A percentile compares a stretch with the other conserved stretches of the same genome.
Evolutionary conservation across 2,113 vertebrate species (phyloP).

Genomic region (Cynoglossus semilaevis): DNA sequence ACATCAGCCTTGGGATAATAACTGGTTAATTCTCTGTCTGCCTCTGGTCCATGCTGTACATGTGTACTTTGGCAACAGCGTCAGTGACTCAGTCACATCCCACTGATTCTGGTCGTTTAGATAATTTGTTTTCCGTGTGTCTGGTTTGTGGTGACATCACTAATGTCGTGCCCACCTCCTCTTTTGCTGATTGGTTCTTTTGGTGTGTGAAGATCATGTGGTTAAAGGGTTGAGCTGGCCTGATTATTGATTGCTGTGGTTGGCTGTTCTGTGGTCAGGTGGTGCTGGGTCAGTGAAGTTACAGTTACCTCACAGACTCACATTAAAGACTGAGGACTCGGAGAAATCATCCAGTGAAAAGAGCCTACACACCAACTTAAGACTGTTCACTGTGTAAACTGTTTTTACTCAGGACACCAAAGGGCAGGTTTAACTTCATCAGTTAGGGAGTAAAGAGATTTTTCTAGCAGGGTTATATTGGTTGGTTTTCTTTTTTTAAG

Average conservation of each 20-base stretch:
- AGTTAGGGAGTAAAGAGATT: too few species aligned
- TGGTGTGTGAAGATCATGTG: slow-evolving; percentile 27
- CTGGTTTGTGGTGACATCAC: slow-evolving; percentile 20
- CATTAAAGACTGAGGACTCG: slow-evolving; percentile 25
- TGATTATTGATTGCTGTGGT: slow-evolving; percentile 29
- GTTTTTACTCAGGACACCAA: too few species aligned
- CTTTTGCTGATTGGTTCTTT: slow-evolving; percentile 31
- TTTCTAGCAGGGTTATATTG: too few species aligned
- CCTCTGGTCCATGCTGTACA: slow-evolving; percentile 15
- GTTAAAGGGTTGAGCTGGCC: slow-evolving; percentile 28
- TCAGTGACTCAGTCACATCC: neutral
- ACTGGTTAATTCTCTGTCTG: slow-evolving; percentile 15
- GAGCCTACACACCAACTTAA: slow-evolving; percentile 25
- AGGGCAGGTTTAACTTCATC: too few species aligned
- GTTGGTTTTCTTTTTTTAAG: too few species aligned
- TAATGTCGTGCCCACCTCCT: neutral
- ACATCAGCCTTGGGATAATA: slow-evolving; percentile 35
- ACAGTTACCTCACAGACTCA: slow-evolving; percentile 34
- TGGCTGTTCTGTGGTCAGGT: slow-evolving; percentile 41
- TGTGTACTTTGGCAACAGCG: slow-evolving; percentile 10
- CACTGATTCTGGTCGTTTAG: neutral
- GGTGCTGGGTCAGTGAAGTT: slow-evolving; percentile 2
- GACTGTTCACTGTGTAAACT: slow-evolving; percentile 6
- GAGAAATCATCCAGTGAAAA: neutral
- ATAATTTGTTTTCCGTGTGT: slow-evolving; percentile 14